Base-by-base conservation (phyloP, 2,888 invertebrate genomes). In the Pristionchus maxplancki region DNA sequence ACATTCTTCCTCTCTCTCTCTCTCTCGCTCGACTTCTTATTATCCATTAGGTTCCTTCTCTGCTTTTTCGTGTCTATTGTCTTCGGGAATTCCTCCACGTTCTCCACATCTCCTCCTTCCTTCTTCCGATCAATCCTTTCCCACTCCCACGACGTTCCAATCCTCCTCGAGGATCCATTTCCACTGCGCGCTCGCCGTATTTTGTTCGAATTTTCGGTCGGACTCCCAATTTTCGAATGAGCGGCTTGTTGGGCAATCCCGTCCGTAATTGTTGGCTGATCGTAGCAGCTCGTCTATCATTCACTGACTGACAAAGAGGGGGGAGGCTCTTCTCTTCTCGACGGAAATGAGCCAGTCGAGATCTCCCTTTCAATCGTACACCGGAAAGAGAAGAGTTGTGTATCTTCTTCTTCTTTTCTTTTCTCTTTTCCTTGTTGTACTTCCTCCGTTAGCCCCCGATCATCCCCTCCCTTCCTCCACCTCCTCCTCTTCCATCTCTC, bases 321-420 rank as follows among this genome's bases (percentile, higher is more conserved):
- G 37, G 74, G 50, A 58, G 24, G 37, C 37, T 34, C 71, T 37
- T 8, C 44, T 28, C 78, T n/a, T 17, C 40, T 44, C n/a, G 13
- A 34, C 40, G 78, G 78, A 78, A 78, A 78, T 78, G 78, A 78
- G 67, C 31, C 4, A 44, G 44, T 15, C 13, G 40, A 44, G 40
- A 78, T 78, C 78, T 40, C 24, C 34, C 28, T 9, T 71, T 37
- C 37, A 37, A 37, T 71, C 17, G 20, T 24, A 34, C 37, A 37
- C 71, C 71, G 71, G 71, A 71, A 71, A 71, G 64, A 28, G 64
- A 34, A 64, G 71, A 71, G 71, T 71, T 71, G 71, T 71, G 37
- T 71, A 17, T 71, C 34, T 71, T 20, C 37, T 34, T 71, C 71
- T 58, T 58, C 71, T 71, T 71, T 34, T 71, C 71, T 17, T 67